phyloP scores from a whole-genome alignment of 2,888 invertebrate species.

The Orthosia gracilis region DNA sequence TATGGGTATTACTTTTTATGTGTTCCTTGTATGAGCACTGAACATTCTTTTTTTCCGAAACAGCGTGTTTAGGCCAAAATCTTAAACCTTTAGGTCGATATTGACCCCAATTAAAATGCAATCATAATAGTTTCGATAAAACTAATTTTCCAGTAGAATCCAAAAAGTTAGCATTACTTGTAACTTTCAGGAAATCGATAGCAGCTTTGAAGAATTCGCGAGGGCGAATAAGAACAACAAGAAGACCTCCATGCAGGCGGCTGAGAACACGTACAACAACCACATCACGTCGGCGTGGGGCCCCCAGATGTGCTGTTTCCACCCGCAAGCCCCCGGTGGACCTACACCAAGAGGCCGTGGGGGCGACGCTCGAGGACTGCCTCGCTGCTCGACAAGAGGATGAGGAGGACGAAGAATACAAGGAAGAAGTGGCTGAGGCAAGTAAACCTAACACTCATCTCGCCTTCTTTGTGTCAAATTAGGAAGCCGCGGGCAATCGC shows the following conservation, averaged over 20 bases:
- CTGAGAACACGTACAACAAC: slow-evolving; percentile 61
- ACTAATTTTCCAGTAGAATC: background rate
- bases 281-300: slow-evolving; percentile 57
- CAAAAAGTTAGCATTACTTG: background rate
- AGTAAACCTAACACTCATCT: background rate
- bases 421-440: slow-evolving; percentile 28
- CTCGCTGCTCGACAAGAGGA: slow-evolving; percentile 23
- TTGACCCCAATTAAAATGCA: background rate
- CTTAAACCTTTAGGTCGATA: background rate
- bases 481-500: too few species aligned
- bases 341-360: slow-evolving; percentile 34
- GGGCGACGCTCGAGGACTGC: slow-evolving; percentile 43
- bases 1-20: too few species aligned
- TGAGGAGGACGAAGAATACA: slow-evolving; percentile 46
- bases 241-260: slow-evolving; percentile 53
- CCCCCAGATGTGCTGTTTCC: slow-evolving; percentile 60
- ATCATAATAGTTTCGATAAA: background rate
- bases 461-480: background rate
- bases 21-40: too few species aligned
- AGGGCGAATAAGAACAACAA: slow-evolving; percentile 61
- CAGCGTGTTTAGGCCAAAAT: too few species aligned
- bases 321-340: slow-evolving; percentile 52
- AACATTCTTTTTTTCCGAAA: background rate
- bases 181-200: slow-evolving; percentile 59
- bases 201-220: slow-evolving; percentile 47